Percentiles rank a stretch among this genome's conserved stretches.
phyloP scores from a whole-genome alignment of 2,113 vertebrate species.

The Spea bombifrons region DNA sequence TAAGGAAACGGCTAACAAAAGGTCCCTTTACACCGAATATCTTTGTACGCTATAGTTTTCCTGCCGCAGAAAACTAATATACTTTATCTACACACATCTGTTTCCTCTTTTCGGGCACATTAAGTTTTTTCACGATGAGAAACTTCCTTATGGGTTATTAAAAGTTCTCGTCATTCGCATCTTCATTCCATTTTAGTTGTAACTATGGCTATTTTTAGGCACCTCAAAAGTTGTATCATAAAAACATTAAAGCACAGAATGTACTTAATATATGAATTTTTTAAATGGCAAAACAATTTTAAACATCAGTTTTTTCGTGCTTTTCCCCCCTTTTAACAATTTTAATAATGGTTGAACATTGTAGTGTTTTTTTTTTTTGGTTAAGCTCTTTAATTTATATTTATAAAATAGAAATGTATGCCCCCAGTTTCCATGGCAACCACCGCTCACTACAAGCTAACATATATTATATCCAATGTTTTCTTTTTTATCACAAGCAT shows the following conservation, averaged over 20 bases:
- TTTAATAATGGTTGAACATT: too few relatives aligned
- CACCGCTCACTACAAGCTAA: conserved; percentile 14
- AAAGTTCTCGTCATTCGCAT: conserved; percentile 16
- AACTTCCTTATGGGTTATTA: conserved; percentile 1
- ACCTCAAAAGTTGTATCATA: background rate
- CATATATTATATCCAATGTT: conserved; percentile 29
- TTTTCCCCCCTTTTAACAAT: too few relatives aligned
- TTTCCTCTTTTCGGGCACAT: conserved; percentile 24
- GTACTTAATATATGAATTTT: conserved; percentile 28
- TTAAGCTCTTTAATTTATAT: too few relatives aligned
- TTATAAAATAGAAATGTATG: too few relatives aligned
- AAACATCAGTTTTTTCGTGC: conserved; percentile 14
- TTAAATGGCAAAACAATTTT: conserved; percentile 17
- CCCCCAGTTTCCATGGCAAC: conserved; percentile 28
- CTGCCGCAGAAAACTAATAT: background rate
- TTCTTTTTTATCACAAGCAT: conserved; percentile 8
- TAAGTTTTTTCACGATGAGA: background rate
- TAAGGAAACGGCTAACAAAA: conserved; percentile 26
- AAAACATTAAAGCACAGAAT: background rate
- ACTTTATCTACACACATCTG: conserved; percentile 31
- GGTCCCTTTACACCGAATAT: background rate
- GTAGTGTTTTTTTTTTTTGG: too few relatives aligned
- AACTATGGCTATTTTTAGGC: conserved; percentile 16
- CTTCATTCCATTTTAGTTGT: conserved; percentile 21
- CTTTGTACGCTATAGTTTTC: background rate